Conservation (phyloP, 2,888 invertebrate species). For the Strigamia crassipes region DNA sequence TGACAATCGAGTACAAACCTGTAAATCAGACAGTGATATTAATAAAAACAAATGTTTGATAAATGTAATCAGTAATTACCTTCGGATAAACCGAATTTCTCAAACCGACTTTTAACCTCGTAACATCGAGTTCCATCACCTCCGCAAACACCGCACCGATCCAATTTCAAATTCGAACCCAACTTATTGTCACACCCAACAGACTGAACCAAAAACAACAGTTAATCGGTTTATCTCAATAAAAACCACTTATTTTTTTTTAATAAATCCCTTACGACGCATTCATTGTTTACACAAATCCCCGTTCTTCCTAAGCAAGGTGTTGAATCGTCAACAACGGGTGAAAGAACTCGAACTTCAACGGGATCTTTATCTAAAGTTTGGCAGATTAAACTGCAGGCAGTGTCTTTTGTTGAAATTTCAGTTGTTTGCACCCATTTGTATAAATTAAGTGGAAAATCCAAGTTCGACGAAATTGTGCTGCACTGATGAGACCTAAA, state of each 20-base stretch:
- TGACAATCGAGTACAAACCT: not conserved
- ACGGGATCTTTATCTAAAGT: not conserved
- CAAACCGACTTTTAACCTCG: not conserved
- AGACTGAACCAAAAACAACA: not conserved
- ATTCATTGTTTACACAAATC: not conserved
- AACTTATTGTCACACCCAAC: not conserved
- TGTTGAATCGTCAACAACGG: not conserved
- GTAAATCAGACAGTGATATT: not conserved
- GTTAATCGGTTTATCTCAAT: not conserved
- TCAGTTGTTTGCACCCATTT: not conserved
- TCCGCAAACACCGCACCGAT: slow-evolving; percentile 64
- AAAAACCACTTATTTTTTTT: too few species aligned
- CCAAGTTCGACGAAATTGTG: not conserved
- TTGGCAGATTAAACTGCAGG: not conserved
- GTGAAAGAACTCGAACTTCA: not conserved
- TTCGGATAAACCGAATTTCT: not conserved
- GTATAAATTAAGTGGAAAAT: slow-evolving; percentile 10
- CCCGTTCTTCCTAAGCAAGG: not conserved
- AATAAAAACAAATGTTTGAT: not conserved
- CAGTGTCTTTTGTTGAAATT: not conserved
- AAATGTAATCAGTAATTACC: not conserved
- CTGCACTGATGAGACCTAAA: not conserved
- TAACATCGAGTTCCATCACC: slow-evolving; percentile 54
- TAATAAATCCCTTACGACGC: not conserved
- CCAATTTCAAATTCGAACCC: not conserved